Conservation (phyloP, 1,140 invertebrate species). For the Galendromus occidentalis region DNA sequence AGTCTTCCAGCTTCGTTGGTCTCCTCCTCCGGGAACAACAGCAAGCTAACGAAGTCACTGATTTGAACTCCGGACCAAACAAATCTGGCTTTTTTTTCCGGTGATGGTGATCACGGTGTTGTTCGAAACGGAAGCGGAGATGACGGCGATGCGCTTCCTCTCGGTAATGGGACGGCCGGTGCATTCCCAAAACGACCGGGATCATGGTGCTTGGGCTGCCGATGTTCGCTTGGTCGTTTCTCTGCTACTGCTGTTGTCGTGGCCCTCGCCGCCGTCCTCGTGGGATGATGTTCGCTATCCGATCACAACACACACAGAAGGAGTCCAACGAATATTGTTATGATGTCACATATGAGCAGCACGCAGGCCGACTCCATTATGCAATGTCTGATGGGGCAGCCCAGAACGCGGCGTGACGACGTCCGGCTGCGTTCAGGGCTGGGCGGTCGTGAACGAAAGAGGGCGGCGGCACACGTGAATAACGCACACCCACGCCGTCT, state of each 20-base stretch:
- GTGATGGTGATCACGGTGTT: background rate
- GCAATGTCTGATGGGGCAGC: background rate
- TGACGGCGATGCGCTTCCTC: background rate
- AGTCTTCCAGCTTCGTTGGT: background rate
- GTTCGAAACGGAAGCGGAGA: background rate
- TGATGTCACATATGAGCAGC: background rate
- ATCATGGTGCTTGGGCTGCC: background rate
- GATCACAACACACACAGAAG: constrained; percentile 10
- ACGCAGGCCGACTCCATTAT: constrained; percentile 9
- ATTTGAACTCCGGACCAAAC: background rate
- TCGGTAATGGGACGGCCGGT: background rate
- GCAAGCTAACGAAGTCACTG: background rate
- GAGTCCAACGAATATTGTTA: constrained; percentile 8
- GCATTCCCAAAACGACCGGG: background rate
- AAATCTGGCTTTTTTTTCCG: background rate
- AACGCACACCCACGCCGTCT: constrained; percentile 5
- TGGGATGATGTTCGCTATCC: background rate
- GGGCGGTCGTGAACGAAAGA: background rate
- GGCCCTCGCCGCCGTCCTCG: background rate
- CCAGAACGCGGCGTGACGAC: background rate
- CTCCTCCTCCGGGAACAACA: background rate
- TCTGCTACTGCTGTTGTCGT: background rate
- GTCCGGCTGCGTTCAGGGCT: background rate
- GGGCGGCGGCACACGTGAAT: background rate
- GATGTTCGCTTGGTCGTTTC: too few relatives aligned